These are phyloP conservation scores for Tupaia tana DNA, from an alignment of 2,113 vertebrate species.

Conservation along the genomic window DNA sequence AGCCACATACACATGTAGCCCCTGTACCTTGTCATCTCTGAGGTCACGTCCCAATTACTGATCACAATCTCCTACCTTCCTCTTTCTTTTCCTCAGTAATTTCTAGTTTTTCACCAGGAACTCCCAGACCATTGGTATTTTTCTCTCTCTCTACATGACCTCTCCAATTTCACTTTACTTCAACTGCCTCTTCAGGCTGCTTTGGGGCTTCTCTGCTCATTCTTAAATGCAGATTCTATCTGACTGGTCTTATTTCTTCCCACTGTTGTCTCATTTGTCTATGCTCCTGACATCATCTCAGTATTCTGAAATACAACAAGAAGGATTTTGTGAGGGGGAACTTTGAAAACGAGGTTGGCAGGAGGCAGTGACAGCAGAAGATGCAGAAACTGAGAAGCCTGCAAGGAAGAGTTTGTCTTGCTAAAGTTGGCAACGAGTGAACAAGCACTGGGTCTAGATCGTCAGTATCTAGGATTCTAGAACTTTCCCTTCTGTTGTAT, in stretches of 20 bases:
- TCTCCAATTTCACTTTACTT: background rate
- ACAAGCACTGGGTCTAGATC: background rate
- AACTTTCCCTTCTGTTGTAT: background rate
- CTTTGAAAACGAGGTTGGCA: background rate
- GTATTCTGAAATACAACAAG: background rate
- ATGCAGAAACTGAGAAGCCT: background rate
- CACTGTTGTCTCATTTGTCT: background rate
- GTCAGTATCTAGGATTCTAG: background rate
- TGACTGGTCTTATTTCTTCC: background rate
- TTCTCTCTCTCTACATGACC: background rate
- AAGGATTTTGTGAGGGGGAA: background rate
- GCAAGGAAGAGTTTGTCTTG: background rate
- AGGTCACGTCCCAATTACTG: background rate
- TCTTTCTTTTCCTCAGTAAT: background rate
- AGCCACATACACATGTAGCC: background rate
- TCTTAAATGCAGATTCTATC: background rate
- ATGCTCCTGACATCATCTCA: background rate
- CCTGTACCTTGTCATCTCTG: background rate
- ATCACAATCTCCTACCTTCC: background rate
- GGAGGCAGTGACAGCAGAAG: background rate
- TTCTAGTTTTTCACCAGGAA: background rate
- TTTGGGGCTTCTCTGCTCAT: background rate
- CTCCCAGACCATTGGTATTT: background rate
- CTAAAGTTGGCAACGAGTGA: background rate
- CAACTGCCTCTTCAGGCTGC: background rate